Evolutionary conservation across 2,888 invertebrate genomes (phyloP).

Genomic region (Rapana venosa): DNA sequence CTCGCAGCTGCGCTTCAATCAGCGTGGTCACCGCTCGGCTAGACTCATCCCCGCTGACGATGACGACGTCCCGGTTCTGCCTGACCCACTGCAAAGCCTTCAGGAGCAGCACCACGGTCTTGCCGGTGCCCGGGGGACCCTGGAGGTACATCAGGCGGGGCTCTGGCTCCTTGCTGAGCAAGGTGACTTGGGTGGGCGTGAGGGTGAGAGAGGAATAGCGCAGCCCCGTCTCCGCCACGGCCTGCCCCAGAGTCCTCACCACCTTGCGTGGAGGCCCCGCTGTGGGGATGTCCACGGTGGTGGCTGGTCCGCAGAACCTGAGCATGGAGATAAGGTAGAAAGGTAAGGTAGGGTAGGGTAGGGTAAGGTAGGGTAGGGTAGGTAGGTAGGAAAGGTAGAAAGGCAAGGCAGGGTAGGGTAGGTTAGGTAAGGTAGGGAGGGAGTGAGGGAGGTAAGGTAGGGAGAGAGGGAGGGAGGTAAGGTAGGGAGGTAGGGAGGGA

Average conservation of each 20-base stretch:
- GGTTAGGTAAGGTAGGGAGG: no score
- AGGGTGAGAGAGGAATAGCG: background rate
- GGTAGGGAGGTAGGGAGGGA: no score
- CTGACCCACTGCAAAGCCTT: slow-evolving; percentile 11
- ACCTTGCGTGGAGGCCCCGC: background rate
- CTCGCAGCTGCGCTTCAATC: background rate
- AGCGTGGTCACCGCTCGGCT: background rate
- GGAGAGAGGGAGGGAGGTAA: no score
- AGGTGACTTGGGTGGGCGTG: background rate
- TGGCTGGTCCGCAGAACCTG: slow-evolving; percentile 10
- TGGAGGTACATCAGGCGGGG: background rate
- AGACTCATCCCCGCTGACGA: background rate
- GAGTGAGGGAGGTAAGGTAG: no score
- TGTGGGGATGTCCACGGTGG: background rate
- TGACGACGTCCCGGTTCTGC: background rate
- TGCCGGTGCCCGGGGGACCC: slow-evolving; percentile 28
- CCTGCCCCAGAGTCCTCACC: background rate
- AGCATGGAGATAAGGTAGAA: background rate
- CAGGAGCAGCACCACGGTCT: slow-evolving; percentile 3
- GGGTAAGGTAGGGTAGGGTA: no score
- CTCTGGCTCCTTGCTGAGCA: background rate
- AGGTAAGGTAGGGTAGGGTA: no score
- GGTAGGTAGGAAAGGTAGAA: no score
- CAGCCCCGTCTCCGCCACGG: slow-evolving; percentile 20
- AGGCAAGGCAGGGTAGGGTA: no score